Evolutionary conservation across 2,797 vertebrate genomes (phyloP).

Genomic region (Sebastes melanostomus): DNA sequence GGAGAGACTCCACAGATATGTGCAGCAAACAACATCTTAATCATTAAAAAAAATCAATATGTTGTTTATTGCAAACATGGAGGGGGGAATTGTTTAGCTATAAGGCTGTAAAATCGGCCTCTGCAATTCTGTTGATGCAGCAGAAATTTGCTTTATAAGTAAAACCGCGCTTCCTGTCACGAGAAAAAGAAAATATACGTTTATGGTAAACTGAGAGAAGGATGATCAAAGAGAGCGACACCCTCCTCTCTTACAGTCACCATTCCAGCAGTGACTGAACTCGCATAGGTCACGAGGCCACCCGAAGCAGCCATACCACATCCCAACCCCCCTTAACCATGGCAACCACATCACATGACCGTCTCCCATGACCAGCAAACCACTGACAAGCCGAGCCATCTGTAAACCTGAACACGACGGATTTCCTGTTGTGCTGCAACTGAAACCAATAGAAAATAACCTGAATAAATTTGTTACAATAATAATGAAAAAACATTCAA

Average conservation of each 20-base stretch:
- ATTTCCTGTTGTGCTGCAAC: conserved; percentile 23
- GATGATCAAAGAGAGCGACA: conserved; percentile 47
- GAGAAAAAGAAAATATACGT: conserved; percentile 3
- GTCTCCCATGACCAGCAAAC: conserved; percentile 64
- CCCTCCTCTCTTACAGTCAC: conserved; percentile 58
- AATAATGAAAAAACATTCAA: neutral
- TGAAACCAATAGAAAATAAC: neutral
- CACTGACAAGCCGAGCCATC: conserved; percentile 43
- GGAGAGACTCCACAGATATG: neutral
- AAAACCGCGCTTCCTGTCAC: conserved; percentile 3
- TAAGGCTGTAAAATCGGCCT: neutral
- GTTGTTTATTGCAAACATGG: conserved; percentile 1
- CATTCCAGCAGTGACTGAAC: conserved; percentile 58
- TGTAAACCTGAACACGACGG: conserved; percentile 31
- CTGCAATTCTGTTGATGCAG: neutral
- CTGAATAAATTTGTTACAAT: too few species aligned
- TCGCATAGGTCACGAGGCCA: conserved; percentile 71
- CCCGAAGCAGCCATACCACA: conserved; percentile 66
- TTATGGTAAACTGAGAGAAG: neutral
- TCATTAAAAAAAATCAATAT: neutral
- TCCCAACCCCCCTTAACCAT: conserved; percentile 72
- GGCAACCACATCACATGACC: conserved; percentile 77
- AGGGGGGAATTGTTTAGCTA: neutral
- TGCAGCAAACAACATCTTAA: conserved; percentile 11
- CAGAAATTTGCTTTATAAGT: neutral